These are phyloP conservation scores for Melieria crassipennis DNA, from an alignment of 2,888 invertebrate genomes.

Conservation along the genomic window DNA sequence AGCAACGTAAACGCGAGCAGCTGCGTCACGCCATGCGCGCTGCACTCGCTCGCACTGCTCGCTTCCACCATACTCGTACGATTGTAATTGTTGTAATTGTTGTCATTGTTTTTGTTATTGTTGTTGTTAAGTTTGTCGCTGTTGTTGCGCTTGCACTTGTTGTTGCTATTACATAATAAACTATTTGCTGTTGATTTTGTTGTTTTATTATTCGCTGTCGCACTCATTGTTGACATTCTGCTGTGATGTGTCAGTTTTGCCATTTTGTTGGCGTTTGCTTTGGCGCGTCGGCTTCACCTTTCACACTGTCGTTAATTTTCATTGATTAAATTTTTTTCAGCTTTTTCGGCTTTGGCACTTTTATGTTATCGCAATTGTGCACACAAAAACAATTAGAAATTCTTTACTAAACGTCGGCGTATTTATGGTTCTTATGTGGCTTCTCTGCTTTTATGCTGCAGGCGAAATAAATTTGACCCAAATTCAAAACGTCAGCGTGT, in stretches of 20 bases:
- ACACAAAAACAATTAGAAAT: too few relatives aligned
- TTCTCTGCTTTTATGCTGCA: too few relatives aligned
- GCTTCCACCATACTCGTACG: neutral
- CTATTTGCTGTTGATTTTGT: neutral
- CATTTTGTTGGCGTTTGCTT: neutral
- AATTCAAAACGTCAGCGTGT: too few relatives aligned
- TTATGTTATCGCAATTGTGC: conserved; percentile 1
- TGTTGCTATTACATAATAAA: conserved; percentile 1
- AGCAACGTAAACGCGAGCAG: conserved; percentile 47
- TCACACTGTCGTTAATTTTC: neutral
- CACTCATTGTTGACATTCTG: conserved; percentile 19
- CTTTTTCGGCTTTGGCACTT: neutral
- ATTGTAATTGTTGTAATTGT: conserved; percentile 23
- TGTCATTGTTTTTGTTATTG: conserved; percentile 27
- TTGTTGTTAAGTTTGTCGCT: conserved; percentile 32
- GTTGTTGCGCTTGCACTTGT: conserved; percentile 30
- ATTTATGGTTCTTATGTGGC: too few relatives aligned
- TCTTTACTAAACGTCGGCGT: too few relatives aligned
- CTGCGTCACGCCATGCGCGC: neutral
- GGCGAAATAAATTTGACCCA: too few relatives aligned
- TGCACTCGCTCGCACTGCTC: conserved; percentile 6
- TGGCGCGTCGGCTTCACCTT: conserved; percentile 7
- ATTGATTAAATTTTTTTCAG: neutral
- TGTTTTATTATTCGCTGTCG: neutral
- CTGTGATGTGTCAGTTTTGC: neutral